Evolutionary conservation across 2,113 vertebrate genomes (phyloP), one percentile per base, ranked within the genome.

Genomic region (Bos indicus): DNA sequence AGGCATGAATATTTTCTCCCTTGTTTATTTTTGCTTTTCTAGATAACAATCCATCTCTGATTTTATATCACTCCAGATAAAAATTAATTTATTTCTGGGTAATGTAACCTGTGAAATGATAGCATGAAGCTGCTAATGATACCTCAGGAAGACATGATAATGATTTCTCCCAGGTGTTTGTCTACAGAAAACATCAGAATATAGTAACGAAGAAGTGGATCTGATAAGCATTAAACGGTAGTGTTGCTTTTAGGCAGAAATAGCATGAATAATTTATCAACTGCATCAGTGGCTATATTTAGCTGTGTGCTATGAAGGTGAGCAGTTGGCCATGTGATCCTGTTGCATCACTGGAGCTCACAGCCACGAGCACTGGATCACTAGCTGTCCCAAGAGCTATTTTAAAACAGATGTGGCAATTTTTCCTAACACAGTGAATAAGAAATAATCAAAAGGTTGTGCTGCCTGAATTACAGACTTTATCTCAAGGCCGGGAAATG

Each of bases 41-140:
- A 30, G 91, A 87, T 92, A 97, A 95, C 7, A 88, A 43, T 98
- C 96, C 64, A 87, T 67, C 26, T 17, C 2, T 95, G 77, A 77
- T 30, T 98, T 98, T 94, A 91, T 87, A 97, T 83, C 95, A 96
- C 96, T 84, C 36, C 12, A 93, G 81, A 85, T 92, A 97, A 97
- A 98, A 98, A 98, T 98, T 98, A 98, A 96, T 81, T 97, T 97
- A 95, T 90, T 93, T 97, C 77, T 98, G 90, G 85, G 62, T 96
- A 95, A 97, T 93, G 40, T 25, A 77, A 97, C 94, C 91, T 98
- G 87, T 67, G 95, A 95, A 94, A 97, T 48, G 43, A 97, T 62
- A 98, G 56, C 67, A 36, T 7, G 16, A 51, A 92, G 30, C 87
- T 95, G 21, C n/a, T 95, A 96, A 92, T 12, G 36, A 30, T 92